Evolutionary conservation across 2,797 vertebrate species (phyloP).

Genomic region (Scleropages formosus): DNA sequence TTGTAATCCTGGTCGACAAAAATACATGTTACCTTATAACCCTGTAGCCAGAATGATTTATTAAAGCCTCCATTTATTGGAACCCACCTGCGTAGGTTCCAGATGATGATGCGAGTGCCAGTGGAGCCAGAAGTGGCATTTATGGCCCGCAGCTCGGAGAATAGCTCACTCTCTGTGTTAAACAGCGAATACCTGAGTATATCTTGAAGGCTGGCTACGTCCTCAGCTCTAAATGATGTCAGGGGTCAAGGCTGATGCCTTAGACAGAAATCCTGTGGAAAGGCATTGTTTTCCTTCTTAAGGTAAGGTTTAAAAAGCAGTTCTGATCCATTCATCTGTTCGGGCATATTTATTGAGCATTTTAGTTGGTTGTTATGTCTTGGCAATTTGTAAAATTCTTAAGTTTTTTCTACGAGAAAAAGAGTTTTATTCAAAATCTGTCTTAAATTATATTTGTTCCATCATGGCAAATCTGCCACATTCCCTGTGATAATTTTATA

Average conservation of each 20-base stretch:
- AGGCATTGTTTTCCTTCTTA: not conserved
- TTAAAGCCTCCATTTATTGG: not conserved
- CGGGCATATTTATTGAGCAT: no score
- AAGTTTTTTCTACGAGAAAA: no score
- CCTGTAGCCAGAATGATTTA: not conserved
- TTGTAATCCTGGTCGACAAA: slow-evolving; percentile 67
- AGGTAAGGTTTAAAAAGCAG: no score
- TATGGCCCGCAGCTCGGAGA: slow-evolving; percentile 20
- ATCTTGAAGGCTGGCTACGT: slow-evolving; percentile 76
- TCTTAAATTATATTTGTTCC: no score
- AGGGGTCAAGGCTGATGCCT: slow-evolving; percentile 58
- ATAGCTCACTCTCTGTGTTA: slow-evolving; percentile 66
- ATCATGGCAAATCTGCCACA: no score
- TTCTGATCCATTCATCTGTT: no score
- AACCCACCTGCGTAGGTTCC: slow-evolving; percentile 76
- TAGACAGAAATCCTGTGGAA: not conserved
- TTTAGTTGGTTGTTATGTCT: no score
- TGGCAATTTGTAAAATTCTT: no score
- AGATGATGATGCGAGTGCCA: slow-evolving; percentile 79
- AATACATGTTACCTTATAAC: not conserved
- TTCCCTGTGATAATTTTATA: no score
- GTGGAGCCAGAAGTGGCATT: slow-evolving; percentile 68
- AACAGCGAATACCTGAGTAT: slow-evolving; percentile 77
- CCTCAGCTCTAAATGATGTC: slow-evolving; percentile 64
- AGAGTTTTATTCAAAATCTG: no score